Evolutionary conservation across 2,113 vertebrate genomes (phyloP).

Genomic region (Ctenomys sociabilis): DNA sequence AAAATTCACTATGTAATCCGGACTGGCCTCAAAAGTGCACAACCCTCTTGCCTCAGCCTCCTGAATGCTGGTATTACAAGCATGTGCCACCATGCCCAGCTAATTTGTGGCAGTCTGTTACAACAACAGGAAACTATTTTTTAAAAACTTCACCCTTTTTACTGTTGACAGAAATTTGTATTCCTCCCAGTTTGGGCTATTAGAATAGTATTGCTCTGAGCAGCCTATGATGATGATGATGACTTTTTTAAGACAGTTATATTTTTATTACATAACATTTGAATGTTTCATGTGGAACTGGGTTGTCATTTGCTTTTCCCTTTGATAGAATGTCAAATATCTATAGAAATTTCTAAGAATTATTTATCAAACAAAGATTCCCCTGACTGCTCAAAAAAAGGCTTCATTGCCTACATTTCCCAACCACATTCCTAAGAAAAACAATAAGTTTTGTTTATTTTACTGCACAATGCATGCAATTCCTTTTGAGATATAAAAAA

Average conservation of each 20-base stretch:
- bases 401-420: conserved; percentile 48
- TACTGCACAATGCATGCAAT: conserved; percentile 72
- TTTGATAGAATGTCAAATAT: conserved; percentile 75
- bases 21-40: not conserved
- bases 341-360: conserved; percentile 71
- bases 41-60: not conserved
- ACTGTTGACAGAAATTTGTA: not conserved
- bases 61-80: not conserved
- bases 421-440: conserved; percentile 75
- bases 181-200: not conserved
- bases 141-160: not conserved
- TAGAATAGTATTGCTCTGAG: not conserved
- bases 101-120: not conserved
- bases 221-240: too few species aligned
- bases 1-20: not conserved
- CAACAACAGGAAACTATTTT: not conserved
- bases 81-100: not conserved
- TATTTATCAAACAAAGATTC: conserved; percentile 78
- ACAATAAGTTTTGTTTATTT: conserved; percentile 63
- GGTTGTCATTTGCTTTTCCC: conserved; percentile 38
- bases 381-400: not conserved
- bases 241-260: too few species aligned
- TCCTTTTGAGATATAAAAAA: conserved; percentile 81
- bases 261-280: conserved; percentile 38
- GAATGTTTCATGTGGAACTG: conserved; percentile 76